These are phyloP conservation scores for Dreissena rostriformis DNA, from an alignment of 1,140 invertebrate genomes.

Conservation along the genomic window DNA sequence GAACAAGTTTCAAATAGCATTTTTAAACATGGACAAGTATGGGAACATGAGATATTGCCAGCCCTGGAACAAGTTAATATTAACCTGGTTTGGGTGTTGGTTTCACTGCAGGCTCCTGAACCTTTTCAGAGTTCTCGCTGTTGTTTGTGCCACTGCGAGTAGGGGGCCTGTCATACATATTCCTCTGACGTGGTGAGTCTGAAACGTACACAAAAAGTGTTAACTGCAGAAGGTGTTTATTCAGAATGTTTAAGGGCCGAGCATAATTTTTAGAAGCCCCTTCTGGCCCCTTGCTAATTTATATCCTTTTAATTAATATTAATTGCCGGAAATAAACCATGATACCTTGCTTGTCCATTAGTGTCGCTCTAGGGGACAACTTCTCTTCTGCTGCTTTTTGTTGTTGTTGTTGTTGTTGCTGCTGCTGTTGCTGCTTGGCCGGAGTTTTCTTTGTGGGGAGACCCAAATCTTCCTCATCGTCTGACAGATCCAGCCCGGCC, in stretches of 20 bases:
- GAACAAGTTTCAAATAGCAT: too few relatives aligned
- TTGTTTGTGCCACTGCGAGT: conserved; percentile 73
- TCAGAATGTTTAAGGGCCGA: too few relatives aligned
- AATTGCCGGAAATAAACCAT: background rate
- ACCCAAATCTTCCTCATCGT: conserved; percentile 71
- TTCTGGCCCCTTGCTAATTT: too few relatives aligned
- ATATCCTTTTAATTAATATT: too few relatives aligned
- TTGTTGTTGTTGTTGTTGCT: background rate
- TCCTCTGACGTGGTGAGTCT: conserved; percentile 66
- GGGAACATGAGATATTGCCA: too few relatives aligned
- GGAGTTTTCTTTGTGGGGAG: conserved; percentile 60
- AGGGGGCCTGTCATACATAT: conserved; percentile 73
- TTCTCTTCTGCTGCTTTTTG: conserved; percentile 46
- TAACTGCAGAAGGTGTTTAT: too few relatives aligned
- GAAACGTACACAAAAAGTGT: too few relatives aligned
- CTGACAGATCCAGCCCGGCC: conserved; percentile 70
- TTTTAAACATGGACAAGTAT: too few relatives aligned
- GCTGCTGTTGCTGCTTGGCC: conserved; percentile 35
- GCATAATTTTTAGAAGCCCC: too few relatives aligned
- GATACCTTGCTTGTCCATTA: background rate
- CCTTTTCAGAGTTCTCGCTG: conserved; percentile 43
- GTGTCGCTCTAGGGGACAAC: conserved; percentile 15
- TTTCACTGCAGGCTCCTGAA: conserved; percentile 33
- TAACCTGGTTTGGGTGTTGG: conserved; percentile 36
- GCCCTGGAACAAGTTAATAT: background rate